Base-by-base conservation (phyloP, 2,113 vertebrate species). In the Spermophilus dauricus region DNA sequence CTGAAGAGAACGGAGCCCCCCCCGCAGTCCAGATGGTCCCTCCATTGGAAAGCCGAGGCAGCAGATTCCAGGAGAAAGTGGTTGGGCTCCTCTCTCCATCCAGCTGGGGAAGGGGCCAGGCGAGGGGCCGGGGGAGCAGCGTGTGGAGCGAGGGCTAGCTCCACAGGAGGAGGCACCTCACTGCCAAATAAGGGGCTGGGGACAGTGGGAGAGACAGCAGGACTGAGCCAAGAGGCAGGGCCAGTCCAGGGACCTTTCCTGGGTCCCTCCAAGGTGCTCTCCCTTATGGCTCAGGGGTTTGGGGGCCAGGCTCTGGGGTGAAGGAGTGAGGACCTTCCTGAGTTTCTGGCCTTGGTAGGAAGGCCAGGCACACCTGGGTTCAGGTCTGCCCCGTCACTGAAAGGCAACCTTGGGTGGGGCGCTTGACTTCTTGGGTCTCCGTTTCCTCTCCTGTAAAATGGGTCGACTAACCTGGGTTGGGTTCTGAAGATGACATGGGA, bases 21-120 rank as follows among this genome's bases (percentile, higher is more conserved):
- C 45, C 39, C 39, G 75, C 96, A 63, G 95, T 97, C 98, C 98
- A 98, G 98, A 98, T 98, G 98, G 95, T 81, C 93, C 88, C 87
- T 93, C n/a, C 96, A 73, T 90, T n/a, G 14, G 89, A 94, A 89
- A 96, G 97, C 97, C 30, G 69, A 97, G 95, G 96, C 97, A 96
- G 97, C 97, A 96, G 98, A 98, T 98, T 98, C 98, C 97, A 98
- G 89, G 76, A 84, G 93, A 97, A 96, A 96, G 97, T 48, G 96
- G 96, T 95, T 97, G 96, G 97, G 98, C 97, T 97, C 96, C 95
- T 81, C 94, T 89, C 65, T 77, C 93, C 86, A 58, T 73, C 42
- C 2, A 72, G 85, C 85, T 53, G 45, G n/a, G 67, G 48, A 75
- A 88, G 94, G 87, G 98, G 95, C 92, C 17, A 0, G 90, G 32